phyloP scores from a whole-genome alignment of 2,797 vertebrate genomes.

The Mycteria americana region DNA sequence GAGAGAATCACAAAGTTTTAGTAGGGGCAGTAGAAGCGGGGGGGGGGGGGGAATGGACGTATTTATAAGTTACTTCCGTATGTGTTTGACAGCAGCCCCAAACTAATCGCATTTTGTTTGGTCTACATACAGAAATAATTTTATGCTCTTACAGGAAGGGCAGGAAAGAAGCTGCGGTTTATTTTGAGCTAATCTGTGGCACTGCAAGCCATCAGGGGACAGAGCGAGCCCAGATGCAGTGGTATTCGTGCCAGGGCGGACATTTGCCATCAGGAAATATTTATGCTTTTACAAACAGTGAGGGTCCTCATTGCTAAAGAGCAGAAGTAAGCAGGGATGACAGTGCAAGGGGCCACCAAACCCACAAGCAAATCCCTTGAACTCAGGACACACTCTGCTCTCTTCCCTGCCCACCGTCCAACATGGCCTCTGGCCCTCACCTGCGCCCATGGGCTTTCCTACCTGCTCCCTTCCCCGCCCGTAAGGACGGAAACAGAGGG shows the following conservation, averaged over 20 bases:
- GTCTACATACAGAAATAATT: neutral
- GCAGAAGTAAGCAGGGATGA: rapidly evolving
- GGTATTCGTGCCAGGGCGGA: neutral
- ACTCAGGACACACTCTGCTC: neutral
- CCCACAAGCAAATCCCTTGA: neutral
- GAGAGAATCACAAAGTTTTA: neutral
- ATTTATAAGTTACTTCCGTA: neutral
- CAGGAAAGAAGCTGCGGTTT: neutral
- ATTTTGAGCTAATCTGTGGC: neutral
- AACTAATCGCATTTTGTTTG: neutral
- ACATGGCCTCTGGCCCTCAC: neutral
- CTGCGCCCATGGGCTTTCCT: neutral
- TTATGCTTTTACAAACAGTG: neutral
- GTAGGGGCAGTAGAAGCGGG: neutral
- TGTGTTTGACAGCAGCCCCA: neutral
- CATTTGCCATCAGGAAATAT: neutral
- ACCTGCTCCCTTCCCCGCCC: neutral
- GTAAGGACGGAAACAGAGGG: rapidly evolving
- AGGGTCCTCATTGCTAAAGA: neutral
- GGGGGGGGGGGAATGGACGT: rapidly evolving
- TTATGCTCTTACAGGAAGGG: neutral
- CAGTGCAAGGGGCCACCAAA: neutral
- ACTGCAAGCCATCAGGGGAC: neutral
- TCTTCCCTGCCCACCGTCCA: too few relatives aligned
- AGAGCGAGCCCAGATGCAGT: rapidly evolving